These are phyloP conservation scores for Tipula lateralis DNA, from an alignment of 2,888 invertebrate species.

Conservation along the genomic window DNA sequence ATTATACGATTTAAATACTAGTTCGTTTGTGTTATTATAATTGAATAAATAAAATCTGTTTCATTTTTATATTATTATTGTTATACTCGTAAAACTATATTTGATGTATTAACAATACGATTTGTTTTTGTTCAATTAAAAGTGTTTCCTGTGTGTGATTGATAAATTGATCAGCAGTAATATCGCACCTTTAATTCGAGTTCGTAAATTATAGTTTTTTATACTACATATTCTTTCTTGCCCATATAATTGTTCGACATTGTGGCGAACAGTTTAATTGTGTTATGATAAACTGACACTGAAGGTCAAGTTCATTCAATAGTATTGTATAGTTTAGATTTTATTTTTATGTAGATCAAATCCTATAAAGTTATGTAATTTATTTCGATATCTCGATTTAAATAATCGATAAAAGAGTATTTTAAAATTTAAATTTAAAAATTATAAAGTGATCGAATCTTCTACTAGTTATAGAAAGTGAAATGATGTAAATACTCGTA, in stretches of 20 bases:
- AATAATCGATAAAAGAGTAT: no score
- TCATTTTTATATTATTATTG: not conserved
- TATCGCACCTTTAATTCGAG: not conserved
- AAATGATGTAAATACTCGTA: no score
- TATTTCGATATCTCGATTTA: no score
- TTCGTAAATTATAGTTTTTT: not conserved
- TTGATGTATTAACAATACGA: not conserved
- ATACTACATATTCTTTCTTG: not conserved
- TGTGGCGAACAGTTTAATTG: not conserved
- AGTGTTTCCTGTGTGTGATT: not conserved
- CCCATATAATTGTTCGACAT: not conserved
- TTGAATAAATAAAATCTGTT: not conserved
- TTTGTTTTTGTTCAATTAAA: not conserved
- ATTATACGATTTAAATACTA: not conserved
- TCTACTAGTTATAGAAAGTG: no score
- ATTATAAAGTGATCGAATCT: no score
- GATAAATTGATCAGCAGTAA: not conserved
- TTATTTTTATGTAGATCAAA: no score
- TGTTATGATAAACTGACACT: not conserved
- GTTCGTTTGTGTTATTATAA: not conserved
- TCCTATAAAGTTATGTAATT: no score
- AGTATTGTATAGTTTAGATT: no score
- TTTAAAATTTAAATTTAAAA: no score
- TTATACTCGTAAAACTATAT: not conserved
- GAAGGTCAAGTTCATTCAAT: not conserved